A percentile compares a stretch with the other conserved stretches of the same genome.
phyloP scores from a whole-genome alignment of 2,113 vertebrate species.

The Ciconia stormi region DNA sequence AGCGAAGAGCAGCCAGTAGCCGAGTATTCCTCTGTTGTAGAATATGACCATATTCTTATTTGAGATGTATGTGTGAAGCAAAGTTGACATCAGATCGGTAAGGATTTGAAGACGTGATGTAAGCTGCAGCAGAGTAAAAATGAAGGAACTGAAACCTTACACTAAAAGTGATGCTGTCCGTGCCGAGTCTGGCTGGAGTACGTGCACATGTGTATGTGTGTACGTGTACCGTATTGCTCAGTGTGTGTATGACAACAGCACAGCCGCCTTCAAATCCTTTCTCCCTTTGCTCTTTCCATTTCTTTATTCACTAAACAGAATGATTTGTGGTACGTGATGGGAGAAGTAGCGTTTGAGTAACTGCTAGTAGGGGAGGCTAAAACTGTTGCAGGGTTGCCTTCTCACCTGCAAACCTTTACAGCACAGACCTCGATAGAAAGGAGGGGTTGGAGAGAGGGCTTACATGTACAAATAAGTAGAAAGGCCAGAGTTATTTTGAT shows the following conservation, averaged over 20 bases:
- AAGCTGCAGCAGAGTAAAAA: background rate
- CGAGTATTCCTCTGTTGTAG: background rate
- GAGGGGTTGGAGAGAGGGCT: background rate
- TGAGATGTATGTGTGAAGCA: background rate
- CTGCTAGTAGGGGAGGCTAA: background rate
- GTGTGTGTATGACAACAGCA: background rate
- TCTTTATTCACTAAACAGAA: background rate
- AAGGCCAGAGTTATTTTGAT: background rate
- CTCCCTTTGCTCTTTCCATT: background rate
- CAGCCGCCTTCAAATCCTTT: background rate
- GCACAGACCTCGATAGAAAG: background rate
- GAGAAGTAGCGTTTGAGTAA: background rate
- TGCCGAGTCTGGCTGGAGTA: background rate
- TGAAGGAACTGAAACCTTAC: background rate
- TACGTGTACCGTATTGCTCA: accelerated
- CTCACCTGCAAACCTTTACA: background rate
- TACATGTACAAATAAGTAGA: background rate
- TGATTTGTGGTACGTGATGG: background rate
- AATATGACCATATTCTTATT: background rate
- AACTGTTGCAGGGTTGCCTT: accelerated
- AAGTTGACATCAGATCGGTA: background rate
- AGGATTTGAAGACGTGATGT: background rate
- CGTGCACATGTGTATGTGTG: accelerated
- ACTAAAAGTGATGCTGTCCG: accelerated
- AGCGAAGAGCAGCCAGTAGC: background rate